Evolutionary conservation across 2,797 vertebrate species (phyloP).

Genomic region (Heteromormyrus szaboi): DNA sequence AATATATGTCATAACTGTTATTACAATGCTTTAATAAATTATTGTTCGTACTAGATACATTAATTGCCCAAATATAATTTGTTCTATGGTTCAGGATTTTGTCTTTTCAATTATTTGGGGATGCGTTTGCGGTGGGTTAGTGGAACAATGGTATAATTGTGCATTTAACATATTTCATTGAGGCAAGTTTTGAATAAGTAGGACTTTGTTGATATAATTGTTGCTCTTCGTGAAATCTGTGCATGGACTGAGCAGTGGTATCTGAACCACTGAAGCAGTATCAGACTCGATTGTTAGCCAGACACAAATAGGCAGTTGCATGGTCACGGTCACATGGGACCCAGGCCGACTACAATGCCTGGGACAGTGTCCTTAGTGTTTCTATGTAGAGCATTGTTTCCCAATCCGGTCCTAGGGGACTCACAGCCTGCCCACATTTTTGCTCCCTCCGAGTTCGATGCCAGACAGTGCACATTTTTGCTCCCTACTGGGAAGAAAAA

Average conservation of each 20-base stretch:
- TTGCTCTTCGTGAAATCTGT: constrained; percentile 1
- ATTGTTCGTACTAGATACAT: background rate
- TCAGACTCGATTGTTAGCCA: background rate
- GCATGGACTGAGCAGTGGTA: background rate
- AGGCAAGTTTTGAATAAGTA: background rate
- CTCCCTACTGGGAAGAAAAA: background rate
- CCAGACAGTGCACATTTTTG: background rate
- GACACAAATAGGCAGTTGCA: background rate
- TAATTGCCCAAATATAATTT: background rate
- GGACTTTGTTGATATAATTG: background rate
- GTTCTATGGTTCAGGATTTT: background rate
- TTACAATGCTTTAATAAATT: constrained; percentile 1
- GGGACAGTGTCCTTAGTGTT: background rate
- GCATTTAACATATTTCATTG: background rate
- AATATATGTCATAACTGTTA: background rate
- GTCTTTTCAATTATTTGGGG: background rate
- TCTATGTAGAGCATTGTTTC: background rate
- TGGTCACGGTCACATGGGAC: background rate
- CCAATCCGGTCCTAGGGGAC: background rate
- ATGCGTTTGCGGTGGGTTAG: background rate
- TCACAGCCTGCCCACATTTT: background rate
- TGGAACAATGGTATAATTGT: background rate
- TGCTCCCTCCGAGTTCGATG: background rate
- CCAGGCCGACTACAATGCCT: background rate
- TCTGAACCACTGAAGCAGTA: background rate